phyloP scores from a whole-genome alignment of 2,797 vertebrate genomes.

The Phrynocephalus forsythii region DNA sequence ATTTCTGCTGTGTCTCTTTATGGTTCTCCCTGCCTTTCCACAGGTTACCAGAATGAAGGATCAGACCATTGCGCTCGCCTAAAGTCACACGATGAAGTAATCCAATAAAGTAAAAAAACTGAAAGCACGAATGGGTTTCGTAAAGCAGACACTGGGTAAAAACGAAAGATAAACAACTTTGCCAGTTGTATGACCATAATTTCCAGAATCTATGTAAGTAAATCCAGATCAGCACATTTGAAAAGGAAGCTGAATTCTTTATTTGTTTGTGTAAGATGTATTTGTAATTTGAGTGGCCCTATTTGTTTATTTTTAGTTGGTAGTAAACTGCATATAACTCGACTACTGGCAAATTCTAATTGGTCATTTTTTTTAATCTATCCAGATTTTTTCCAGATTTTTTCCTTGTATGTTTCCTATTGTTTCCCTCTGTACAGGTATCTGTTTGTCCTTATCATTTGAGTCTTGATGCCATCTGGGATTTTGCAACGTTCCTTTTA shows the following conservation, averaged over 20 bases:
- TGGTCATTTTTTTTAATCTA: rapidly evolving
- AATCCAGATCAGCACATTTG: background rate
- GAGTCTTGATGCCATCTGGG: conserved; percentile 45
- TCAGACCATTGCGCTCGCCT: background rate
- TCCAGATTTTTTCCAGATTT: conserved; percentile 24
- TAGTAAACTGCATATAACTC: background rate
- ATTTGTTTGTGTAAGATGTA: background rate
- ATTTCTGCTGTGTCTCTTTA: conserved; percentile 7
- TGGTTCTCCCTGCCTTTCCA: background rate
- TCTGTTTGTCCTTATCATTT: conserved; percentile 34
- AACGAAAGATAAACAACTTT: background rate
- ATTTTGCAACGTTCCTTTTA: conserved; percentile 56
- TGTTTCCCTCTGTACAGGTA: conserved; percentile 3
- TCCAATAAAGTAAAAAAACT: conserved; percentile 12
- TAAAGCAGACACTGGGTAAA: conserved; percentile 5
- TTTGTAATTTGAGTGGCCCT: conserved; percentile 1
- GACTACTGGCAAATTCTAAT: background rate
- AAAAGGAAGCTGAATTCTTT: background rate
- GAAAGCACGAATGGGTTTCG: background rate
- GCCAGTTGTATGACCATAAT: conserved; percentile 1
- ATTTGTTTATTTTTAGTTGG: conserved; percentile 8
- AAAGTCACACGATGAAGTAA: background rate
- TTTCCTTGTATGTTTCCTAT: background rate
- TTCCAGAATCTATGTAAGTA: conserved; percentile 7
- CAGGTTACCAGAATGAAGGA: conserved; percentile 8